These are phyloP conservation scores for Calameuta pallipes DNA, from an alignment of 2,888 invertebrate species.

Conservation along the genomic window DNA sequence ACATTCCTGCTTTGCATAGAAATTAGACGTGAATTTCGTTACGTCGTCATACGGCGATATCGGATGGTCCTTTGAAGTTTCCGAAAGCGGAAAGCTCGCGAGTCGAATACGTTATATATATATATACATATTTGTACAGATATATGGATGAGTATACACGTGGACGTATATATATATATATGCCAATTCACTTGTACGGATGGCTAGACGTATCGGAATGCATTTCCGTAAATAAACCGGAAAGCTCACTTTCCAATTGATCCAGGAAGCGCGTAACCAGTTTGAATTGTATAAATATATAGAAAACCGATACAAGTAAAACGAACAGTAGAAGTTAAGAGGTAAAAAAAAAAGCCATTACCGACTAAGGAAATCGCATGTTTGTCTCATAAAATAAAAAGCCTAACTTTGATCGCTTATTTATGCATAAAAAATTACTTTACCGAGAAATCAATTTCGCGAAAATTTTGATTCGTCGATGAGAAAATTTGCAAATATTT, in stretches of 20 bases:
- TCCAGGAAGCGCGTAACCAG: background rate
- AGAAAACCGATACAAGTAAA: background rate
- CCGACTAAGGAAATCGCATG: too few species aligned
- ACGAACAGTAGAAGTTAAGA: background rate
- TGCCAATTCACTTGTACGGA: background rate
- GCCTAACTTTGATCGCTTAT: fast-evolving
- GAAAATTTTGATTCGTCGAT: background rate
- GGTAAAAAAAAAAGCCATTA: background rate
- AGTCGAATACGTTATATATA: background rate
- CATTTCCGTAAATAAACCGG: background rate
- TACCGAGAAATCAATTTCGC: background rate
- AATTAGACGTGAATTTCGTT: background rate
- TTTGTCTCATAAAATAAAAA: too few species aligned
- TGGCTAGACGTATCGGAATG: background rate
- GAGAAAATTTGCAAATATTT: background rate
- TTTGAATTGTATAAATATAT: background rate
- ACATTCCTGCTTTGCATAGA: background rate
- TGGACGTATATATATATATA: background rate
- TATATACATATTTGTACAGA: background rate
- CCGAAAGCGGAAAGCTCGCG: background rate
- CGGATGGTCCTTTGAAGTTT: background rate
- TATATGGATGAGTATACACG: background rate
- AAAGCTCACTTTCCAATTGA: background rate
- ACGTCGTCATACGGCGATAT: background rate
- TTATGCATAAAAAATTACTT: background rate